Conservation (phyloP, 2,113 vertebrate genomes). For the mouse (Mus musculus) region DNA sequence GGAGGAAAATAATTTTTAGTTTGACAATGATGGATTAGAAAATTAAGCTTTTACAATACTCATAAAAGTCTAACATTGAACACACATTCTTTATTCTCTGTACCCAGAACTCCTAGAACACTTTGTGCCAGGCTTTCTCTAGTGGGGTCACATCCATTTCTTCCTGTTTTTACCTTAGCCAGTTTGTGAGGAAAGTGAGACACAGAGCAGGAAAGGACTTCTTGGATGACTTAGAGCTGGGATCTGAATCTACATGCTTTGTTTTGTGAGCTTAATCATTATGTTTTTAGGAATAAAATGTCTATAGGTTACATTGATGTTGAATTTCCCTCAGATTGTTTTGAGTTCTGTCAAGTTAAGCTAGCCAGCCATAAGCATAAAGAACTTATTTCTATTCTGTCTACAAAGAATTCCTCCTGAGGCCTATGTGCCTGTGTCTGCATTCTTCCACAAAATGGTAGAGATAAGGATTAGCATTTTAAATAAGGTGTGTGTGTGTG, state of each 20-base stretch:
- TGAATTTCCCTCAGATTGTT: conserved; percentile 2
- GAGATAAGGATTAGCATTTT: neutral
- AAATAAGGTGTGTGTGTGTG: neutral
- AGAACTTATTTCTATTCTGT: neutral
- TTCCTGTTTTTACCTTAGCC: neutral
- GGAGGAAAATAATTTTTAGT: neutral
- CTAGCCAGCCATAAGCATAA: neutral
- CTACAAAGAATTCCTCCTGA: neutral
- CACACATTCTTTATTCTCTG: neutral
- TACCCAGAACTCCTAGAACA: neutral
- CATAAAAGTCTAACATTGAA: neutral
- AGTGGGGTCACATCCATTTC: neutral
- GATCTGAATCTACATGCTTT: neutral
- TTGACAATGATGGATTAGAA: neutral
- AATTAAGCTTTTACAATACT: neutral
- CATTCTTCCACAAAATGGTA: neutral
- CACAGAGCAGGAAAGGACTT: neutral
- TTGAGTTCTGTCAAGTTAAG: neutral
- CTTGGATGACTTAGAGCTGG: neutral
- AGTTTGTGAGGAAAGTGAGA: neutral
- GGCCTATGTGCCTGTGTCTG: neutral
- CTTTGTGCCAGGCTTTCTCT: neutral
- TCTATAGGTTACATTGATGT: neutral
- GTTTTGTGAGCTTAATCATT: neutral
- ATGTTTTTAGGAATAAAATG: neutral